Conservation (phyloP, 2,797 vertebrate species). For the Alectoris magna region DNA sequence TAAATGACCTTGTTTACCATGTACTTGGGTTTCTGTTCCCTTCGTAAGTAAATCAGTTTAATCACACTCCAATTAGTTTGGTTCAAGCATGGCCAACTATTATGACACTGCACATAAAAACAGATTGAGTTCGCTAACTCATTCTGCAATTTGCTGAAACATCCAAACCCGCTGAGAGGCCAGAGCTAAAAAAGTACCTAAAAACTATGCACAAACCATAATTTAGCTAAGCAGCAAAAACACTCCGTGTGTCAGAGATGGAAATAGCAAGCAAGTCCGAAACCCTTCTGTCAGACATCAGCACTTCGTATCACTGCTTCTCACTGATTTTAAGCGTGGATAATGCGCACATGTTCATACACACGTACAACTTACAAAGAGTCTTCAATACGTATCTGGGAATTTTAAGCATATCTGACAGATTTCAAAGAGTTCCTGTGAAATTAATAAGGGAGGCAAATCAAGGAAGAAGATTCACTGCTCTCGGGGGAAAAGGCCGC, state of each 20-base stretch:
- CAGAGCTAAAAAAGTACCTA: background rate
- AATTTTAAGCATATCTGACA: background rate
- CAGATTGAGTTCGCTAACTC: background rate
- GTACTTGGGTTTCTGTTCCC: background rate
- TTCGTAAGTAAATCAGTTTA: slow-evolving; percentile 43
- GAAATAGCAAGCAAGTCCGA: background rate
- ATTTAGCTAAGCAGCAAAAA: background rate
- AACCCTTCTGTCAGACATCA: background rate
- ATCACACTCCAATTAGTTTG: slow-evolving; percentile 25
- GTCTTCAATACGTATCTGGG: fast-evolving
- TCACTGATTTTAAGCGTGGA: background rate
- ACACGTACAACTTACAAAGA: background rate
- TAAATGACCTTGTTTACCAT: slow-evolving; percentile 2
- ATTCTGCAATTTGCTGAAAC: background rate
- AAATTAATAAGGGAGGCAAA: background rate
- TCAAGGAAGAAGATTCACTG: background rate
- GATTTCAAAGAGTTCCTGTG: background rate
- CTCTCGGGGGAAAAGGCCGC: background rate
- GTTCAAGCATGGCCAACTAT: background rate
- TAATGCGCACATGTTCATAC: background rate
- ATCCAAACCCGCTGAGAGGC: background rate
- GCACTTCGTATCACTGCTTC: background rate
- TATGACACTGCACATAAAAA: background rate
- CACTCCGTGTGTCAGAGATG: background rate
- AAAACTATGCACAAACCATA: background rate